These are phyloP conservation scores for Phalloptychus januarius DNA, from an alignment of 2,797 vertebrate genomes.

Conservation along the genomic window DNA sequence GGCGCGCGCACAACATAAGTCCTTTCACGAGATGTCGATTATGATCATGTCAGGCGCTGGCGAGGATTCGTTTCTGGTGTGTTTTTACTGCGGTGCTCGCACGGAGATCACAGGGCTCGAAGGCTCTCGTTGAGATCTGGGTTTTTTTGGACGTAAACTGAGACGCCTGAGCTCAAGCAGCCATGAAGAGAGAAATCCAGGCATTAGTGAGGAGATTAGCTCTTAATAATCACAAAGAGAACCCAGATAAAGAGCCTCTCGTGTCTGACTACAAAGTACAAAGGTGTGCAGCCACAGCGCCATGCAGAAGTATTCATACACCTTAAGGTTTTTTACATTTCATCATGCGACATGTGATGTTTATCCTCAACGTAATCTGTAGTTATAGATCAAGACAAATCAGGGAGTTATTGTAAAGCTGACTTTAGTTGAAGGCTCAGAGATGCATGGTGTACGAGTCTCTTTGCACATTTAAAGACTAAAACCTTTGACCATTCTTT, in stretches of 20 bases:
- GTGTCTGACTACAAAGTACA: not conserved
- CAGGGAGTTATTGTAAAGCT: not conserved
- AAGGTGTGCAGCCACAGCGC: not conserved
- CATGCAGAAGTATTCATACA: not conserved
- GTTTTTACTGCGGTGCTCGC: not conserved
- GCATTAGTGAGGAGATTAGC: not conserved
- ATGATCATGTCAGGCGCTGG: conserved; percentile 27
- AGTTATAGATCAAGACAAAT: not conserved
- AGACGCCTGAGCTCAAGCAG: not conserved
- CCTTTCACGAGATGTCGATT: conserved; percentile 32
- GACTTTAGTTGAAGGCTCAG: not conserved
- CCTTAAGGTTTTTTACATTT: not conserved
- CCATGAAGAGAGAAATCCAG: not conserved
- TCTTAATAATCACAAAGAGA: not conserved
- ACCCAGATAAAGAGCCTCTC: not conserved
- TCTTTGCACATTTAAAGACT: not conserved
- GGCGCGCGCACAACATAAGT: not conserved
- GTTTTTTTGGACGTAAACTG: conserved; percentile 52
- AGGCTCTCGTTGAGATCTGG: conserved; percentile 41
- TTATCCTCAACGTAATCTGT: not conserved
- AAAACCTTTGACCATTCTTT: not conserved
- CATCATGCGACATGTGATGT: not conserved
- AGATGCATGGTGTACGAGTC: not conserved
- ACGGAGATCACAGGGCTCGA: conserved; percentile 25
- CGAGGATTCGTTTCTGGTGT: conserved; percentile 40